phyloP scores from a whole-genome alignment of 2,113 vertebrate genomes.

The Pandion haliaetus region DNA sequence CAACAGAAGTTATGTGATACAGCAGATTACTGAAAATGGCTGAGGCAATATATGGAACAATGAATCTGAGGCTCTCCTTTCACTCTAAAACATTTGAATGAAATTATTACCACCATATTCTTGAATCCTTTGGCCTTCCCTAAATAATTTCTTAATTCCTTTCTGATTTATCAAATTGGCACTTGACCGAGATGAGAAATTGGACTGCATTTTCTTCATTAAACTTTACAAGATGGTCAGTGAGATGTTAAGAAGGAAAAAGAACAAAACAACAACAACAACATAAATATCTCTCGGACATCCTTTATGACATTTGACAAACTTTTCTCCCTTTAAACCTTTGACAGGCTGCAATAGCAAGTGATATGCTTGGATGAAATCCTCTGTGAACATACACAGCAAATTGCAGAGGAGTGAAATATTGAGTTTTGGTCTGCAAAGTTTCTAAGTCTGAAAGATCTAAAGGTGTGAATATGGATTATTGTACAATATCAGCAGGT shows the following conservation, averaged over 20 bases:
- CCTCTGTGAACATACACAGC: background rate
- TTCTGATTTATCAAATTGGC: background rate
- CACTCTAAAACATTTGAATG: background rate
- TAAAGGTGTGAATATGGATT: background rate
- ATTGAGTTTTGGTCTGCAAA: background rate
- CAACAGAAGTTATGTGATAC: background rate
- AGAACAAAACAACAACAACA: background rate
- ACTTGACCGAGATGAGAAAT: background rate
- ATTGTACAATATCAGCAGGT: background rate
- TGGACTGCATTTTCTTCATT: background rate
- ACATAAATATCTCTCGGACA: background rate
- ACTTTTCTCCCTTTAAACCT: background rate
- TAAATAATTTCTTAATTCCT: background rate
- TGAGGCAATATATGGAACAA: background rate
- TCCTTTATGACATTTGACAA: background rate
- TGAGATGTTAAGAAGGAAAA: background rate
- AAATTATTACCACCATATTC: background rate
- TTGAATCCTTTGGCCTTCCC: background rate
- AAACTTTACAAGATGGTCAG: background rate
- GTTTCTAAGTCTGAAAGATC: background rate
- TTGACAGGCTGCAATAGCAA: background rate
- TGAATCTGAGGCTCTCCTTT: background rate
- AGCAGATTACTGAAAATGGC: background rate
- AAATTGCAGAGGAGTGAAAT: background rate
- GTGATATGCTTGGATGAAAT: background rate